Percentiles rank a stretch among this genome's conserved stretches.
phyloP scores from a whole-genome alignment of 2,888 invertebrate genomes.

The Barypeithes pellucidus region DNA sequence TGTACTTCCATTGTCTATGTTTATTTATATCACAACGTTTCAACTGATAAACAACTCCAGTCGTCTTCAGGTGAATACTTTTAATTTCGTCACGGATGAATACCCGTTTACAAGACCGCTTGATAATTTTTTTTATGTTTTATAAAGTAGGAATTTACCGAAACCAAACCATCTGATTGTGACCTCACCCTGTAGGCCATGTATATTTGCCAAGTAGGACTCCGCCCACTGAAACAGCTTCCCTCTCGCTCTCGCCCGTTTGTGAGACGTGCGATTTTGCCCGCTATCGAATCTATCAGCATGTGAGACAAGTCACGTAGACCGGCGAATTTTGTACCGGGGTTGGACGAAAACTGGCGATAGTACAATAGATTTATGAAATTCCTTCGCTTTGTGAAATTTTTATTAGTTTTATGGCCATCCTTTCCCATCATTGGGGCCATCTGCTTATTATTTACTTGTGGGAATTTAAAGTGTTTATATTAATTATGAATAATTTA shows the following conservation, averaged over 20 bases:
- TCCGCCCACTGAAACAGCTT: constrained; percentile 41
- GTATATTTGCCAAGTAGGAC: constrained; percentile 39
- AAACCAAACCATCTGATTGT: background rate
- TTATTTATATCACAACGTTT: too few relatives aligned
- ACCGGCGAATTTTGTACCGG: constrained; percentile 20
- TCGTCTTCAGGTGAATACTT: too few relatives aligned
- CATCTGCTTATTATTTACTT: background rate
- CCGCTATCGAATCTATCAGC: constrained; percentile 27
- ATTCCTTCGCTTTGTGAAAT: background rate
- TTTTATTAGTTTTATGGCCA: constrained; percentile 1
- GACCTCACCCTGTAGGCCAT: constrained; percentile 16
- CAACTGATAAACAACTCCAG: too few relatives aligned
- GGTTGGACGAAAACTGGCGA: background rate
- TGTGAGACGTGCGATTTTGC: background rate
- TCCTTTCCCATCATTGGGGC: background rate
- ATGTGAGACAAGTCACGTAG: constrained; percentile 50
- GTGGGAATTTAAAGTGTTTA: background rate
- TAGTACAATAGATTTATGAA: background rate
- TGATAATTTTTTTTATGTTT: too few relatives aligned
- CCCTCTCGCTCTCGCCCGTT: constrained; percentile 30
- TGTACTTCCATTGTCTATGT: too few relatives aligned
- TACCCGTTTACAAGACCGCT: too few relatives aligned
- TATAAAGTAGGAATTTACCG: too few relatives aligned
- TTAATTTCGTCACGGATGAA: too few relatives aligned
- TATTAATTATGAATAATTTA: background rate